Conservation (phyloP, 1,140 invertebrate species). For the Lepidotrigona ventralis region DNA sequence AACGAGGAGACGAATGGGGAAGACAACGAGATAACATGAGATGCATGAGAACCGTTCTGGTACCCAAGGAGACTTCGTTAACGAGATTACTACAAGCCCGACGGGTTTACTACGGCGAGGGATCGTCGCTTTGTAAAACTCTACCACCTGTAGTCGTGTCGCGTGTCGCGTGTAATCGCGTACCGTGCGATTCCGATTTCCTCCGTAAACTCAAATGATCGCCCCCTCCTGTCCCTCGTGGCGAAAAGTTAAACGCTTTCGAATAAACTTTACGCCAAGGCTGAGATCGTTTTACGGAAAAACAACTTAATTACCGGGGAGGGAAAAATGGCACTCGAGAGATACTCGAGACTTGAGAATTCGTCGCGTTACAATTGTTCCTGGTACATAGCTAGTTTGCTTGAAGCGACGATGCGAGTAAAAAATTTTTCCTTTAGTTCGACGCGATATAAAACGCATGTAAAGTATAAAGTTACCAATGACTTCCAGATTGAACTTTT, state of each 20-base stretch:
- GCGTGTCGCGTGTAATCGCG: not conserved
- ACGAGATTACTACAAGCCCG: constrained; percentile 52
- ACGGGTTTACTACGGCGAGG: constrained; percentile 8
- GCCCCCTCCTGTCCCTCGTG: not conserved
- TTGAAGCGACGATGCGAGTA: not conserved
- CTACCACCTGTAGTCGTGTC: constrained; percentile 17
- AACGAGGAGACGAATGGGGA: constrained; percentile 62
- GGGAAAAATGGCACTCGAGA: not conserved
- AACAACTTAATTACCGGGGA: not conserved
- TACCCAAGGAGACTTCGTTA: constrained; percentile 47
- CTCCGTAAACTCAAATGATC: not conserved
- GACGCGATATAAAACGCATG: too few species aligned
- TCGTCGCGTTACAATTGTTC: not conserved
- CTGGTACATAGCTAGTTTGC: not conserved
- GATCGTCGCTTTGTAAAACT: constrained; percentile 20
- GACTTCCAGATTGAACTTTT: too few species aligned
- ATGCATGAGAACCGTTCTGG: constrained; percentile 47
- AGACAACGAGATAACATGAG: constrained; percentile 66
- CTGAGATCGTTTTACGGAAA: not conserved
- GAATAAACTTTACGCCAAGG: not conserved
- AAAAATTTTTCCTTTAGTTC: too few species aligned
- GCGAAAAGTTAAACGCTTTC: not conserved
- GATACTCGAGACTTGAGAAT: not conserved
- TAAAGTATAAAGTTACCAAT: too few species aligned
- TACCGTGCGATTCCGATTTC: not conserved